Conservation (phyloP, 2,797 vertebrate species). For the Anabacerthia variegaticeps region DNA sequence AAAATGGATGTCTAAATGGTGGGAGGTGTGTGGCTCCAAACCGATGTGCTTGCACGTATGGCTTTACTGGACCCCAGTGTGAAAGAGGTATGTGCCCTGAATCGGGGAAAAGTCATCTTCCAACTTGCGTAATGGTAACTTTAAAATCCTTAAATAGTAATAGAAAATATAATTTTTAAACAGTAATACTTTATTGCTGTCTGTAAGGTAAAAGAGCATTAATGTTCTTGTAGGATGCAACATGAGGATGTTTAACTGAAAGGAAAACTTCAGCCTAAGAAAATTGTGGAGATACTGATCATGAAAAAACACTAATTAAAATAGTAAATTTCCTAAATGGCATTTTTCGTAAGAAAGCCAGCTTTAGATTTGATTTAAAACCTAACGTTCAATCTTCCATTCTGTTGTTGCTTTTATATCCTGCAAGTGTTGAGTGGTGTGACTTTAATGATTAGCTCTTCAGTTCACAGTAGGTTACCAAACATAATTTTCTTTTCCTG, state of each 20-base stretch:
- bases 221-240: not conserved
- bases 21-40: slow-evolving; percentile 97
- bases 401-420: not conserved
- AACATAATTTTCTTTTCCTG: not conserved
- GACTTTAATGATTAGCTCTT: not conserved
- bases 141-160: not conserved
- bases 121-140: not conserved
- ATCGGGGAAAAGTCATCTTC: not conserved
- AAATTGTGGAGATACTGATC: not conserved
- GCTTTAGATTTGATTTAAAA: not conserved
- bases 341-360: not conserved
- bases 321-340: not conserved
- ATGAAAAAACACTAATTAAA: not conserved
- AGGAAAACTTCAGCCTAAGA: not conserved
- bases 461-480: not conserved
- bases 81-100: slow-evolving; percentile 88
- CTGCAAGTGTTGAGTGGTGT: not conserved
- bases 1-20: slow-evolving; percentile 93
- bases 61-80: slow-evolving; percentile 97
- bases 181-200: not conserved
- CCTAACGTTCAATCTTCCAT: not conserved
- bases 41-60: slow-evolving; percentile 94
- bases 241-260: not conserved
- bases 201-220: not conserved
- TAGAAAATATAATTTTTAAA: not conserved